Evolutionary conservation across 1,140 invertebrate genomes (phyloP).

Genomic region (Leptoteleia sp.): DNA sequence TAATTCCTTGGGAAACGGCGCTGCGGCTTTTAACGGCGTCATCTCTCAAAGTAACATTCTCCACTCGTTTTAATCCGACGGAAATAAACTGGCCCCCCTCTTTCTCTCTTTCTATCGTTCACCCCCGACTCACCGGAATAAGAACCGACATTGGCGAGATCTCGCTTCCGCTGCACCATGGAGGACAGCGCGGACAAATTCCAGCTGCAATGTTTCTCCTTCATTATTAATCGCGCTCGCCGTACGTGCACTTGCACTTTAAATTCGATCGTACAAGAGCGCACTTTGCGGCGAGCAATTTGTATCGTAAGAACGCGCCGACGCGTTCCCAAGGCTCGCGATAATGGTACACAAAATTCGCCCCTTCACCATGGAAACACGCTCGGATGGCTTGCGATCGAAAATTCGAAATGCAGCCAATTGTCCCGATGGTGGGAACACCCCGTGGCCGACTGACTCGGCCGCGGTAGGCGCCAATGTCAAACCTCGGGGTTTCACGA

Average conservation of each 20-base stretch:
- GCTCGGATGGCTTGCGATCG: neutral
- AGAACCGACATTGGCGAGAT: slow-evolving; percentile 42
- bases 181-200: slow-evolving; percentile 65
- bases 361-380: slow-evolving; percentile 56
- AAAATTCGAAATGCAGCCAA: no score
- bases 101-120: neutral
- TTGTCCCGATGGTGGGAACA: no score
- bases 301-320: slow-evolving; percentile 44
- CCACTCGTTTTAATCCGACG: neutral
- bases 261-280: slow-evolving; percentile 20
- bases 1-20: neutral
- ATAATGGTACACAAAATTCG: slow-evolving; percentile 47
- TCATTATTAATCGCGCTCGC: slow-evolving; percentile 35
- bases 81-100: slow-evolving; percentile 12
- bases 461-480: neutral
- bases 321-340: slow-evolving; percentile 49
- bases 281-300: slow-evolving; percentile 27
- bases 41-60: slow-evolving; percentile 8
- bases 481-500: slow-evolving; percentile 41
- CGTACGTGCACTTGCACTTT: slow-evolving; percentile 33
- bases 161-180: slow-evolving; percentile 59
- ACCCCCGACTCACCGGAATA: slow-evolving; percentile 68
- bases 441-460: neutral
- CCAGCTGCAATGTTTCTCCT: slow-evolving; percentile 65
- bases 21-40: neutral